Percentiles rank a stretch among this genome's conserved stretches.
Conservation (phyloP, 2,113 vertebrate genomes). For the Ictalurus furcatus region DNA sequence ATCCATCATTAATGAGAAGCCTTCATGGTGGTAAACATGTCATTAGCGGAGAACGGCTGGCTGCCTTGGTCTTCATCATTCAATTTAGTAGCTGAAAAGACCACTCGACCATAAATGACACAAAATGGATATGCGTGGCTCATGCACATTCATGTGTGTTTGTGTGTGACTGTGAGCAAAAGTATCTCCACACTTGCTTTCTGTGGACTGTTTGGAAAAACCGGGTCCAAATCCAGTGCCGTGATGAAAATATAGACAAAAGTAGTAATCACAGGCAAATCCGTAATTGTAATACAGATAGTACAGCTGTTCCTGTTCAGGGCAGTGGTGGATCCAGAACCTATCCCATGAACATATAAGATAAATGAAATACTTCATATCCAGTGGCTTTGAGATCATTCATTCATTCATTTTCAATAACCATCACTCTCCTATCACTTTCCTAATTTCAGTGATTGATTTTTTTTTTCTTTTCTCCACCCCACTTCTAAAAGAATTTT, state of each 20-base stretch:
- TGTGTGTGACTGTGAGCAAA: neutral
- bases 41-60: neutral
- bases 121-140: neutral
- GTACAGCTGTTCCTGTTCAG: neutral
- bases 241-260: neutral
- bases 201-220: neutral
- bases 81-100: neutral
- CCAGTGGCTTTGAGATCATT: neutral
- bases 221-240: neutral
- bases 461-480: neutral
- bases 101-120: conserved; percentile 17
- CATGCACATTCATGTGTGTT: neutral
- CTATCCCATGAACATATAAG: too few species aligned
- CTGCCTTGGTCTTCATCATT: conserved; percentile 18
- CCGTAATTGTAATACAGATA: neutral
- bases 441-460: neutral
- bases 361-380: neutral
- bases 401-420: neutral
- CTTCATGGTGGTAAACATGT: conserved; percentile 31
- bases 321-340: too few species aligned
- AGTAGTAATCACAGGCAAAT: neutral
- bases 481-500: neutral
- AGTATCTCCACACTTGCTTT: neutral
- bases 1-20: conserved; percentile 31
- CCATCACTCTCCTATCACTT: neutral